Evolutionary conservation across 2,113 vertebrate genomes (phyloP).

Genomic region (Zosterops lateralis): DNA sequence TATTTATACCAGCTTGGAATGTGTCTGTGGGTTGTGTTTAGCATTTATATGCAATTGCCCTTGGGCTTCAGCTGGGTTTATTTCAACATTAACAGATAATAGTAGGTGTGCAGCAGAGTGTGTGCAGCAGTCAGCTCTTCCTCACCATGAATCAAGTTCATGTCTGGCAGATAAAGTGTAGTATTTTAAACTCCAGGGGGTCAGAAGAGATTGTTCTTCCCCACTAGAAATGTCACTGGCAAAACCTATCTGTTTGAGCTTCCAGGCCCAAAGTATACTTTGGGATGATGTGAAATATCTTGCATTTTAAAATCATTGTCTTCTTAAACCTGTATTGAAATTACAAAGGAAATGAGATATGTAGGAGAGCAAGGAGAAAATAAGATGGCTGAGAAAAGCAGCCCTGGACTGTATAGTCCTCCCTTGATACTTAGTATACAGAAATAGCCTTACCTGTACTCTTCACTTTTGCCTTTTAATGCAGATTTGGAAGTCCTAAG

Average conservation of each 20-base stretch:
- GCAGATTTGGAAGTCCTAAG: neutral
- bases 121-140: neutral
- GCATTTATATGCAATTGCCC: neutral
- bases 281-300: neutral
- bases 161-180: neutral
- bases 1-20: neutral
- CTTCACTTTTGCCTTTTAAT: neutral
- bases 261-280: neutral
- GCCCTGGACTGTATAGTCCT: neutral
- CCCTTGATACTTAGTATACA: neutral
- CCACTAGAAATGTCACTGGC: neutral
- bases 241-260: neutral
- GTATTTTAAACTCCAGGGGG: neutral
- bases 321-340: neutral
- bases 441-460: neutral
- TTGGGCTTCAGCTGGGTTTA: neutral
- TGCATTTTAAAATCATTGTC: neutral
- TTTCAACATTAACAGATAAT: neutral
- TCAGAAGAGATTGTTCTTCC: neutral
- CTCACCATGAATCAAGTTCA: neutral
- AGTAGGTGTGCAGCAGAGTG: neutral
- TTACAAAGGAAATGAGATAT: neutral
- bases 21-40: neutral
- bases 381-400: neutral
- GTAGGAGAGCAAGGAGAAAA: neutral